Percentiles rank a stretch among this genome's conserved stretches.
Evolutionary conservation across 2,113 vertebrate species (phyloP).

Genomic region (Mastomys natalensis): DNA sequence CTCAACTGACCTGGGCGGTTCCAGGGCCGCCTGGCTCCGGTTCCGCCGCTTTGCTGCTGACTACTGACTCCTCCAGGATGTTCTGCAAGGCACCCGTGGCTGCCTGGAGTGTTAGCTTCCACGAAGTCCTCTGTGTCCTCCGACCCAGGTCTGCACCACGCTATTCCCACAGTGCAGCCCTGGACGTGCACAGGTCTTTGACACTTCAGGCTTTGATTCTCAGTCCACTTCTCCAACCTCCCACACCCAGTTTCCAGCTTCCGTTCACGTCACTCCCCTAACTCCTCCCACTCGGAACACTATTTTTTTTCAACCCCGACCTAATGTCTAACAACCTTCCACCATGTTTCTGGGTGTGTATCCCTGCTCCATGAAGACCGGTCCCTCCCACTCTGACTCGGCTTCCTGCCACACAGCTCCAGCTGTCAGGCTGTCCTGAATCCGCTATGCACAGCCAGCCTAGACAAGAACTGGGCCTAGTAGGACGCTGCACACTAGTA

Average conservation of each 20-base stretch:
- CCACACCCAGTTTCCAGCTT: background rate
- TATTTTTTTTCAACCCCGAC: background rate
- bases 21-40: background rate
- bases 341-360: background rate
- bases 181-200: background rate
- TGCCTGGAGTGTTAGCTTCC: background rate
- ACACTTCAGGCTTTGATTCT: background rate
- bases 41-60: background rate
- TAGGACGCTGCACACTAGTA: background rate
- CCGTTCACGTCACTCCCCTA: background rate
- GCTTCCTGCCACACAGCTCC: background rate
- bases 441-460: background rate
- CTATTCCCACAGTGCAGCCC: background rate
- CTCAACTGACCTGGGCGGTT: background rate
- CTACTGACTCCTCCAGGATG: background rate
- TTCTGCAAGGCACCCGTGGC: background rate
- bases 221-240: no score
- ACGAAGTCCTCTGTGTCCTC: background rate
- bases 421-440: background rate
- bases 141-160: background rate
- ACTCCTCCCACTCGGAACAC: background rate
- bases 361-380: rapidly evolving
- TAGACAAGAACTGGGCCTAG: background rate
- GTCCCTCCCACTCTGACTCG: background rate
- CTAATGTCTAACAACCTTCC: background rate